A percentile compares a stretch with the other conserved stretches of the same genome.
Evolutionary conservation across 2,113 vertebrate genomes (phyloP).

Genomic region (Scomber scombrus): DNA sequence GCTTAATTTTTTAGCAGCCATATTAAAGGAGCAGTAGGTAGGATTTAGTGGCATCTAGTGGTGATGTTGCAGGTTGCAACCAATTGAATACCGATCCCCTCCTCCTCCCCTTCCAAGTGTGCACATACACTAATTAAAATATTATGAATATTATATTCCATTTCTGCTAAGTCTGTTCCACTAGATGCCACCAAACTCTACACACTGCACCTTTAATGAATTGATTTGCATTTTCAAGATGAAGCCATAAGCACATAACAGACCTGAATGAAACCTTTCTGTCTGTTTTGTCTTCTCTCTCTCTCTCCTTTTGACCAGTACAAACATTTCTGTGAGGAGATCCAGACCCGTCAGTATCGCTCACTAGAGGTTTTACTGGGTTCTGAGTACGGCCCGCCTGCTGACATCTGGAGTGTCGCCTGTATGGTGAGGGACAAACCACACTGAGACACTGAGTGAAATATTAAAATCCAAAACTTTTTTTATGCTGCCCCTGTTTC

Average conservation of each 20-base stretch:
- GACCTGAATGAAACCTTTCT: background rate
- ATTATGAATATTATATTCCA: too few relatives aligned
- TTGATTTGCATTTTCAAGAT: background rate
- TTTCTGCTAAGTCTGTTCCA: too few relatives aligned
- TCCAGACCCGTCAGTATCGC: constrained; percentile 91
- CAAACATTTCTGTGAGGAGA: constrained; percentile 90
- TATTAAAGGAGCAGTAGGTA: background rate
- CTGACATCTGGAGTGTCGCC: constrained; percentile 90
- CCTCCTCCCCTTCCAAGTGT: too few relatives aligned
- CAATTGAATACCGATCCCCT: too few relatives aligned
- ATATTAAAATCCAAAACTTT: background rate
- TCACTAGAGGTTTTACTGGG: constrained; percentile 91
- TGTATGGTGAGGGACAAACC: constrained; percentile 86
- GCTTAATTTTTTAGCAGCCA: background rate
- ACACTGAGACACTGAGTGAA: background rate
- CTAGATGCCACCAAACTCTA: too few relatives aligned
- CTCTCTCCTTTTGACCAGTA: constrained; percentile 81
- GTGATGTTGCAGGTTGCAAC: too few relatives aligned
- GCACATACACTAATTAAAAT: too few relatives aligned
- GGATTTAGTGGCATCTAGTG: too few relatives aligned
- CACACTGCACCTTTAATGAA: too few relatives aligned
- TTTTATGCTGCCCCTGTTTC: too few relatives aligned
- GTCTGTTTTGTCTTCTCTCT: background rate
- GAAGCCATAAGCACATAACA: too few relatives aligned
- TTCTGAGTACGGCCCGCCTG: constrained; percentile 87